These are phyloP conservation scores for Lysandra coridon DNA, from an alignment of 2,888 invertebrate species.

Conservation along the genomic window DNA sequence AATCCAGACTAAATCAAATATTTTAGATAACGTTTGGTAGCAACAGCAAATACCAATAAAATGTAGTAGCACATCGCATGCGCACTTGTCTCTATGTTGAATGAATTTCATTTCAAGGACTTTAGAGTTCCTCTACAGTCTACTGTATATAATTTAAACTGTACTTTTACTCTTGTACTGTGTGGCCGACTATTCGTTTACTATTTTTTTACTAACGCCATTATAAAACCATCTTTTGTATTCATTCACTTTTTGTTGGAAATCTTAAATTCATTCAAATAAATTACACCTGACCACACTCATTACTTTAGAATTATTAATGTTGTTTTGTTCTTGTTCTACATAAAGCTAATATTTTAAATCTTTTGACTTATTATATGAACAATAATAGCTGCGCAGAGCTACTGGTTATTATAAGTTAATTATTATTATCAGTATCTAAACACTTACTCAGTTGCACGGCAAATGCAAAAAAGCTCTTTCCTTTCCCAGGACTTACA, in stretches of 20 bases:
- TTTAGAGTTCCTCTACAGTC: background rate
- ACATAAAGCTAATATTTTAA: background rate
- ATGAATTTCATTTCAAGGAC: background rate
- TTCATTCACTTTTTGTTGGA: conserved; percentile 14
- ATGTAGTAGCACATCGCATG: too few relatives aligned
- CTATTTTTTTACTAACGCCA: conserved; percentile 24
- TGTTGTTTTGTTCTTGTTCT: background rate
- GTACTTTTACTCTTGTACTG: background rate
- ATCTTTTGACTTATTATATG: background rate
- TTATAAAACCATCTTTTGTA: conserved; percentile 29
- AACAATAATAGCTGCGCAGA: background rate
- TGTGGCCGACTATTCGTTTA: background rate
- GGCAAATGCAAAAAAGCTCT: too few relatives aligned
- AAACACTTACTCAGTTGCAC: too few relatives aligned
- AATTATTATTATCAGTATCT: too few relatives aligned
- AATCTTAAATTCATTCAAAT: conserved; percentile 28
- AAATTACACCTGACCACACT: conserved; percentile 25
- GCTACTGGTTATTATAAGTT: background rate
- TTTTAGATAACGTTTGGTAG: too few relatives aligned
- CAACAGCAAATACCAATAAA: too few relatives aligned
- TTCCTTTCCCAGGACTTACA: too few relatives aligned
- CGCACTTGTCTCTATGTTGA: background rate
- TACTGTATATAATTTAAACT: background rate
- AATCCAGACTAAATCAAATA: too few relatives aligned
- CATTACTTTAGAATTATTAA: conserved; percentile 10